phyloP scores from a whole-genome alignment of 2,797 vertebrate genomes.

The Argentina silus region DNA sequence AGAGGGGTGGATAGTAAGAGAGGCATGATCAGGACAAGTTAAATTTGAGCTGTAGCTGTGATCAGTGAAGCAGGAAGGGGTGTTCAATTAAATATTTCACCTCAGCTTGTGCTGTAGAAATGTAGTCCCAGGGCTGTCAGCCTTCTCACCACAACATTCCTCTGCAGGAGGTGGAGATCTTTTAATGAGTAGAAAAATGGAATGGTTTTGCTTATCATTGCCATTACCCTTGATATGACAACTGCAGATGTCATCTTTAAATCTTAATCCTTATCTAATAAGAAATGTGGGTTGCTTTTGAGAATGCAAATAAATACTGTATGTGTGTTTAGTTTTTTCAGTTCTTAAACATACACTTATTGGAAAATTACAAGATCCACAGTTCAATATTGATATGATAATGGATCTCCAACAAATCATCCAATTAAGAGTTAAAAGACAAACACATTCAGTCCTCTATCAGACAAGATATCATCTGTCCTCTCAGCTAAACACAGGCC shows the following conservation, averaged over 20 bases:
- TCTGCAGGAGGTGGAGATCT: constrained; percentile 50
- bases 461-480: neutral
- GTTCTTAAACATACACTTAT: neutral
- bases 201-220: constrained; percentile 36
- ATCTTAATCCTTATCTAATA: constrained; percentile 29
- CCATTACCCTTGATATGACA: constrained; percentile 30
- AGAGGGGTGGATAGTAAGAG: constrained; percentile 44
- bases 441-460: neutral
- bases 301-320: too few relatives aligned
- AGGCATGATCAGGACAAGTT: constrained; percentile 57
- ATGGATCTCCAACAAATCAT: neutral
- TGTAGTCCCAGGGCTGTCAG: constrained; percentile 60
- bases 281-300: neutral
- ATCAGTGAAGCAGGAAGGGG: constrained; percentile 71
- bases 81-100: constrained; percentile 79
- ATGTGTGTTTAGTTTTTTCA: neutral
- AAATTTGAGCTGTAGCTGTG: constrained; percentile 72
- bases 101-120: constrained; percentile 61
- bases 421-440: neutral
- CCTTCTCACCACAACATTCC: constrained; percentile 48
- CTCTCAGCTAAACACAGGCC: neutral
- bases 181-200: constrained; percentile 64
- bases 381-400: neutral
- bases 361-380: too few relatives aligned
- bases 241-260: constrained; percentile 33